Conservation (phyloP, 2,888 invertebrate species). For the Sussaba pulchella region DNA sequence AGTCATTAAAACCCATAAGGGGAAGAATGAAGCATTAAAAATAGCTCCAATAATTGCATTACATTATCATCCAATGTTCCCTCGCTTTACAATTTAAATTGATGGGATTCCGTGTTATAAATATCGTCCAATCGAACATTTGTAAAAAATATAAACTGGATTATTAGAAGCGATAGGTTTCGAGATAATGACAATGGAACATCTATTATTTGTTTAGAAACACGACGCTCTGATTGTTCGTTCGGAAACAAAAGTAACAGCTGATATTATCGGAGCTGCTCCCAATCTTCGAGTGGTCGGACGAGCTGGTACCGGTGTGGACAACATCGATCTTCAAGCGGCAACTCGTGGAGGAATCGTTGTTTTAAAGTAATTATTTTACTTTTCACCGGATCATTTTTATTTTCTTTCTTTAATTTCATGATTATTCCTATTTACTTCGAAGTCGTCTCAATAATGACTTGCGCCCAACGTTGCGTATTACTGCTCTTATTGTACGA, state of each 20-base stretch:
- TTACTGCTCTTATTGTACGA: no score
- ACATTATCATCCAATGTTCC: no score
- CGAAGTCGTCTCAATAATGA: no score
- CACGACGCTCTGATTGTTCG: conserved; percentile 96
- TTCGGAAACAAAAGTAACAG: conserved; percentile 97
- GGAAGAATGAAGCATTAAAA: no score
- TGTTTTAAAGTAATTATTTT: conserved; percentile 94
- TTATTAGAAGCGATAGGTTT: neutral
- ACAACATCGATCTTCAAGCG: conserved; percentile 96
- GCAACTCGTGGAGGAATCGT: conserved; percentile 94
- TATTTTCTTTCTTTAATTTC: neutral
- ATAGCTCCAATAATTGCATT: no score
- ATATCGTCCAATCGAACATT: no score
- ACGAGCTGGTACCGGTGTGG: conserved; percentile 99
- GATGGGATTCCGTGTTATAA: no score
- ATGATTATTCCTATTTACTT: no score
- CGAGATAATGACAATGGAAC: conserved; percentile 15
- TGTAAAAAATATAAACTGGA: neutral
- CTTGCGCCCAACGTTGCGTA: no score
- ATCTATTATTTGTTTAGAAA: conserved; percentile 86
- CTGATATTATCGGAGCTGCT: conserved; percentile 92
- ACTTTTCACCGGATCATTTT: neutral
- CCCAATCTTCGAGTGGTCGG: conserved; percentile 94
- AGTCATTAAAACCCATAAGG: no score
- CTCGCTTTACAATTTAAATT: no score